phyloP scores from a whole-genome alignment of 2,113 vertebrate genomes.

The Columba janthina region DNA sequence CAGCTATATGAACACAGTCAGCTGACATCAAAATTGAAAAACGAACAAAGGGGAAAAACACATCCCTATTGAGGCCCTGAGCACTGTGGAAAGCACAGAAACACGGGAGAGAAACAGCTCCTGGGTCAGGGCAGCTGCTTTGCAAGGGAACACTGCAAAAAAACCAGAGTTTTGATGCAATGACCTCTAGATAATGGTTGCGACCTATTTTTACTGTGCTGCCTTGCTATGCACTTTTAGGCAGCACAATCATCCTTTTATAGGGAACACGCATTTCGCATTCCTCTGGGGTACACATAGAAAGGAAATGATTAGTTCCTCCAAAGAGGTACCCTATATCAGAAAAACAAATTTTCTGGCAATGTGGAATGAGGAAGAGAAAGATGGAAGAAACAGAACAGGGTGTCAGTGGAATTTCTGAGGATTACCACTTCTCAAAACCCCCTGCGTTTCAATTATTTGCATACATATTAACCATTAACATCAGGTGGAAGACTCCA shows the following conservation, averaged over 20 bases:
- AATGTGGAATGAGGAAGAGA: neutral
- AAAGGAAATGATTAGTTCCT: neutral
- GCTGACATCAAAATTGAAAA: neutral
- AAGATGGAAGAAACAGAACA: neutral
- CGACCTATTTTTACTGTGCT: neutral
- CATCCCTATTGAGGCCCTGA: neutral
- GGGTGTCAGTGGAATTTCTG: neutral
- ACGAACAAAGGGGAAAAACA: neutral
- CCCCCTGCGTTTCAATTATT: neutral
- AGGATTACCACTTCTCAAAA: neutral
- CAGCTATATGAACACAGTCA: neutral
- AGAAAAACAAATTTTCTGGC: neutral
- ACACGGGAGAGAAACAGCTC: neutral
- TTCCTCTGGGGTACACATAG: neutral
- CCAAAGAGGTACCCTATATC: neutral
- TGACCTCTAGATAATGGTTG: neutral
- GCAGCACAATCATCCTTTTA: neutral
- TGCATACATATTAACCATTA: neutral
- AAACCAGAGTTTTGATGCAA: neutral
- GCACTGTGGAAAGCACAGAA: neutral
- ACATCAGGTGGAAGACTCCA: neutral
- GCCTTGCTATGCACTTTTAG: neutral
- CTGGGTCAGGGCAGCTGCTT: neutral
- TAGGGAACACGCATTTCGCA: neutral
- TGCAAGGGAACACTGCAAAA: neutral